Conservation (phyloP, 2,113 vertebrate species). For the Chrysochloris asiatica region DNA sequence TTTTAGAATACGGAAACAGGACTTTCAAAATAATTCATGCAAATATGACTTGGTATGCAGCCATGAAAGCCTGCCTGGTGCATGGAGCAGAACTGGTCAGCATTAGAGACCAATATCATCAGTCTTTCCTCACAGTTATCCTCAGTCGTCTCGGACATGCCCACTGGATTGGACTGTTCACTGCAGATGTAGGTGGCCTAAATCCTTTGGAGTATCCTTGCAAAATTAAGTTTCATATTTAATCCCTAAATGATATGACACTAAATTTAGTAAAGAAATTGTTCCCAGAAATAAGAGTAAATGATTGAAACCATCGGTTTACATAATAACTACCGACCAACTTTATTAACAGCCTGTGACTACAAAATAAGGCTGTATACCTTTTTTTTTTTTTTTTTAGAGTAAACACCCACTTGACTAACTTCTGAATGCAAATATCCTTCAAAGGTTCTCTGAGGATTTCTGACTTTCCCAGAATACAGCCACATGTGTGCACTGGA, state of each 20-base stretch:
- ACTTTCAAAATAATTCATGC: conserved; percentile 90
- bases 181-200: conserved; percentile 88
- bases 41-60: conserved; percentile 95
- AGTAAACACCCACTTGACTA: background rate
- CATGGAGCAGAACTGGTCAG: conserved; percentile 90
- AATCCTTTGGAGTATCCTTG: background rate
- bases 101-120: conserved; percentile 92
- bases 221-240: conserved; percentile 6
- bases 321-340: background rate
- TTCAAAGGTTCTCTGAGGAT: background rate
- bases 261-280: conserved; percentile 13
- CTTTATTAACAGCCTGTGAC: background rate
- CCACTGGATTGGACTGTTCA: conserved; percentile 96
- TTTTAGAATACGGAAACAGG: conserved; percentile 90
- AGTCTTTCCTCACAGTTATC: conserved; percentile 94
- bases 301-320: background rate
- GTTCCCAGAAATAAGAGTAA: background rate
- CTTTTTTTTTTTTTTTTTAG: background rate
- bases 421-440: background rate
- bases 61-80: conserved; percentile 87
- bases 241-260: background rate
- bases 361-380: background rate
- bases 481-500: background rate
- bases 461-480: background rate
- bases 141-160: conserved; percentile 87